Evolutionary conservation across 2,797 vertebrate genomes (phyloP), one percentile per base, ranked within the genome.

Genomic region (Okamejei kenojei): DNA sequence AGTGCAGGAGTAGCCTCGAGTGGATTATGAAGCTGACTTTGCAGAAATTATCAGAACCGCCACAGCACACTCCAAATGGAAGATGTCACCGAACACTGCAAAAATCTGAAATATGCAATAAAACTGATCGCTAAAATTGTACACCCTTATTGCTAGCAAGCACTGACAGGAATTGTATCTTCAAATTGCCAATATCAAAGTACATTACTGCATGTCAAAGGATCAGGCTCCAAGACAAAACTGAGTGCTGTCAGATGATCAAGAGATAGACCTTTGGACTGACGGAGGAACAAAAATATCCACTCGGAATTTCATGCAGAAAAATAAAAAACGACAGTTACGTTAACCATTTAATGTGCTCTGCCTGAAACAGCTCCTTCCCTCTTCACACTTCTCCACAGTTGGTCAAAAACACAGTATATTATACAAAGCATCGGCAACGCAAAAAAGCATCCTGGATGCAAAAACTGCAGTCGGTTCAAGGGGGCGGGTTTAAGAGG

Each of bases 161-260:
- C 9, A 3, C 21, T 74, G 73, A 74, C 32, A 45, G 65, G 32
- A 90, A 74, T 91, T 29, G 35, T 38, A 91, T 45, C 90, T 74
- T 73, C 68, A 90, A 71, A 73, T 74, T 74, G 90, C 90, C 90
- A 45, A 91, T 91, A 45, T 26, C 23, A 74, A 90, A 74, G 73
- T 45, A 74, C 73, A 38, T 91, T 73, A 29, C 88, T 71, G 65
- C 13, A 21, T 26, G 61, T 90, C 32, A 71, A 11, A 90, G 32
- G 23, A 8, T 45, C 38, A 91, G 21, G 45, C 32, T 73, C 88
- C 73, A 65, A 90, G 86, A 71, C 68, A 91, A 91, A 54, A 91
- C 38, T 74, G 32, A 74, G 10, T 74, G 35, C 32, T 86, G 63
- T 63, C 82, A 86, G 29, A 9, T n/a, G 29, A 92, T 92, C 15